phyloP scores from a whole-genome alignment of 1,140 invertebrate genomes.

The Battus philenor region DNA sequence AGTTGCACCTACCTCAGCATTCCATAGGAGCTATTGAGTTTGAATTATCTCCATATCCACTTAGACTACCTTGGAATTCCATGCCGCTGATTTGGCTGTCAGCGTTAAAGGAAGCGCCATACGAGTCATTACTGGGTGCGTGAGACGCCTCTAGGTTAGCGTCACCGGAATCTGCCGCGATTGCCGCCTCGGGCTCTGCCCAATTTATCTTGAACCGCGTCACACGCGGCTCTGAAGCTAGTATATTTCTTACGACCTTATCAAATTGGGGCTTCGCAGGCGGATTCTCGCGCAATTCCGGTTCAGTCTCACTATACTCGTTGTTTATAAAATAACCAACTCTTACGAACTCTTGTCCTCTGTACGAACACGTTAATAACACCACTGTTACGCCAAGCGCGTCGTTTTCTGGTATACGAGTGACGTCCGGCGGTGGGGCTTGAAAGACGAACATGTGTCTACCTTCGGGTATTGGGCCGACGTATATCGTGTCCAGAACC shows the following conservation, averaged over 20 bases:
- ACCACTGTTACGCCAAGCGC: slow-evolving; percentile 98
- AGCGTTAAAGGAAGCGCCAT: slow-evolving; percentile 56
- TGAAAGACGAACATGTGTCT: slow-evolving; percentile 95
- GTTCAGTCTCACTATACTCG: slow-evolving; percentile 95
- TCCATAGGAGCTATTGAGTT: slow-evolving; percentile 73
- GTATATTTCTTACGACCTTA: slow-evolving; percentile 95
- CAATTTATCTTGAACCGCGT: slow-evolving; percentile 98
- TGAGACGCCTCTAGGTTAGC: slow-evolving; percentile 45
- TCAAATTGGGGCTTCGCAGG: slow-evolving; percentile 94
- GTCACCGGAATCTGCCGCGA: slow-evolving; percentile 41
- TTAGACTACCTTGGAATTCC: slow-evolving; percentile 64
- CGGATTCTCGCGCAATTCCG: slow-evolving; percentile 95
- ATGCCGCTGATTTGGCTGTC: slow-evolving; percentile 67
- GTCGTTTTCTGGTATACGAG: slow-evolving; percentile 95
- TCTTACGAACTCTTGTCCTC: slow-evolving; percentile 94
- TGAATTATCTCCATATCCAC: slow-evolving; percentile 67
- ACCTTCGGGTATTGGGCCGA: slow-evolving; percentile 98
- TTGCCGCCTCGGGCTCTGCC: slow-evolving; percentile 83
- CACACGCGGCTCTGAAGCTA: slow-evolving; percentile 95
- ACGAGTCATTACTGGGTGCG: slow-evolving; percentile 61
- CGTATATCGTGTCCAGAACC: slow-evolving; percentile 94
- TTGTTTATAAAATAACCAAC: slow-evolving; percentile 99
- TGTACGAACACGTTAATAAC: slow-evolving; percentile 95
- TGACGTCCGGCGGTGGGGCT: slow-evolving; percentile 96
- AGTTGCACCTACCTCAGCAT: slow-evolving; percentile 61